Percentiles rank a stretch among this genome's conserved stretches.
Conservation (phyloP, 1,140 invertebrate genomes). For the Nymphalis io region DNA sequence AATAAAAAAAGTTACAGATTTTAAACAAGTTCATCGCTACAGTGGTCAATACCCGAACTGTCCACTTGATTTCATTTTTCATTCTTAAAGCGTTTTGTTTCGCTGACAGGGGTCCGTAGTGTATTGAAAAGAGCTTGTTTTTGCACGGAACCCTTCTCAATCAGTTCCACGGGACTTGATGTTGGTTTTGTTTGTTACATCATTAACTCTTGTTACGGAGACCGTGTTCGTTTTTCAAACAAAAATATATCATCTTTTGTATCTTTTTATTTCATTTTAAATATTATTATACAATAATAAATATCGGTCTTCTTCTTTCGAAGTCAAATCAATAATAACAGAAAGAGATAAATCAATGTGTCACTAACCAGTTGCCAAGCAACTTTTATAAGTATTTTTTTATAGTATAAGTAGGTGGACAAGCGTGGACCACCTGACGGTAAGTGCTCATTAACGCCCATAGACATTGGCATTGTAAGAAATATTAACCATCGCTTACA, state of each 20-base stretch:
- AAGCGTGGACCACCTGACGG: too few species aligned
- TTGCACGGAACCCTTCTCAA: conserved; percentile 63
- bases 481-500: too few species aligned
- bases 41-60: conserved; percentile 42
- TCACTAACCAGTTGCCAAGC: too few species aligned
- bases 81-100: conserved; percentile 75
- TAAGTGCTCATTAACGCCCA: too few species aligned
- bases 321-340: too few species aligned
- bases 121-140: conserved; percentile 70
- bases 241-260: neutral
- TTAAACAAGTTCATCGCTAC: conserved; percentile 42
- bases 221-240: neutral
- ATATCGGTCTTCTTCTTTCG: too few species aligned
- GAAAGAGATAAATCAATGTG: too few species aligned
- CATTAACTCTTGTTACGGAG: conserved; percentile 65
- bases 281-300: neutral
- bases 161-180: conserved; percentile 49
- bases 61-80: conserved; percentile 80
- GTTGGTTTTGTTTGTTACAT: conserved; percentile 45
- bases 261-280: neutral
- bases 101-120: conserved; percentile 67
- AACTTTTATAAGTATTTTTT: too few species aligned
- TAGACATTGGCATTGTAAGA: too few species aligned
- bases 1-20: too few species aligned
- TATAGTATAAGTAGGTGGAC: too few species aligned